A percentile compares a stretch with the other conserved stretches of the same genome.
phyloP scores from a whole-genome alignment of 2,888 invertebrate species.

The Chaitophorus viminalis region DNA sequence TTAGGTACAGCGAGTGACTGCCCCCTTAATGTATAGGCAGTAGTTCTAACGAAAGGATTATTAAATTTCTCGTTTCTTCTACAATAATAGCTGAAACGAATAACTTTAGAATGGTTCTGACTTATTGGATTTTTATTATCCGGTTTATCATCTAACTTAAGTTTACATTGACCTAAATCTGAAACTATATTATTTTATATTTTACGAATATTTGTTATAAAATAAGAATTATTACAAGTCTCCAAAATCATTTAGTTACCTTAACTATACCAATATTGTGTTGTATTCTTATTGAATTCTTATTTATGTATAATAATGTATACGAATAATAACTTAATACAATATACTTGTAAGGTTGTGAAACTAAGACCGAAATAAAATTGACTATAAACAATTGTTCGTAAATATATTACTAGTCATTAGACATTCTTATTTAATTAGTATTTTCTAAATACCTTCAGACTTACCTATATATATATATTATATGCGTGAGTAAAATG shows the following conservation, averaged over 20 bases:
- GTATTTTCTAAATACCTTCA: not conserved
- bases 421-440: not conserved
- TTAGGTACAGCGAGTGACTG: not conserved
- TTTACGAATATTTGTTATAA: not conserved
- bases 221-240: too few relatives aligned
- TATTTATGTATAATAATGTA: too few relatives aligned
- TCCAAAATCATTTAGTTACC: too few relatives aligned
- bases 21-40: too few relatives aligned
- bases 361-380: not conserved
- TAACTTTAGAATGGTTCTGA: not conserved
- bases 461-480: too few relatives aligned
- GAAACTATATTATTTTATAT: not conserved
- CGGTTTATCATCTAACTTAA: not conserved
- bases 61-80: not conserved
- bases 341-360: not conserved
- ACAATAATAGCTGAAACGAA: too few relatives aligned
- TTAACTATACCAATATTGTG: not conserved
- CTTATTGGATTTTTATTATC: not conserved
- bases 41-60: not conserved
- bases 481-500: not conserved
- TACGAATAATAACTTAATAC: too few relatives aligned
- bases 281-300: not conserved
- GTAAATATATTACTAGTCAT: not conserved
- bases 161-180: not conserved
- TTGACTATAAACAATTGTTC: not conserved